Conservation (phyloP, 2,888 invertebrate species). For the Drosophila formosana region DNA sequence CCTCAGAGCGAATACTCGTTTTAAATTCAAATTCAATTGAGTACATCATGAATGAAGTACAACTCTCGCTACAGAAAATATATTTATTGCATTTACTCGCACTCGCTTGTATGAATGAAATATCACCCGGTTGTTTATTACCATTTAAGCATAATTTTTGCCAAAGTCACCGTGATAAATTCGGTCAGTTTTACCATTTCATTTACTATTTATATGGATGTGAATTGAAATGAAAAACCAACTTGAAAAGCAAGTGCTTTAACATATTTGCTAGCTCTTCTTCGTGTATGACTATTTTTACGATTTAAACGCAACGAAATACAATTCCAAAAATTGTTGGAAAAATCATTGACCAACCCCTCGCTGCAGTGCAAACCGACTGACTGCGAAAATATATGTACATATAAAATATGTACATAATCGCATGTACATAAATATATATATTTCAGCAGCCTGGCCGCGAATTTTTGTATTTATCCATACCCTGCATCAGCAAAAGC, state of each 20-base stretch:
- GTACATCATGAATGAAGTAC: background rate
- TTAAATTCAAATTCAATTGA: constrained; percentile 23
- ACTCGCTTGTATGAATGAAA: constrained; percentile 9
- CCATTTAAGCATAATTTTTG: background rate
- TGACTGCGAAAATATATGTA: constrained; percentile 23
- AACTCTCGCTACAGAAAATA: background rate
- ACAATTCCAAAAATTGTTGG: constrained; percentile 48
- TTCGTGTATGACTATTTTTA: constrained; percentile 21
- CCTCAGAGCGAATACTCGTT: constrained; percentile 24
- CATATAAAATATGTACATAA: constrained; percentile 10
- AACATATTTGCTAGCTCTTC: constrained; percentile 20
- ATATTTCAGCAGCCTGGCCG: constrained; percentile 34
- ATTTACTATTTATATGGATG: background rate
- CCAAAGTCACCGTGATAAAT: constrained; percentile 5
- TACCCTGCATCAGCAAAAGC: constrained; percentile 13
- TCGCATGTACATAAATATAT: constrained; percentile 5
- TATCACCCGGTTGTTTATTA: constrained; percentile 11
- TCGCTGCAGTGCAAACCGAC: constrained; percentile 10
- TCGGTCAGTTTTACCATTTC: constrained; percentile 7
- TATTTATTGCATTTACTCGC: background rate
- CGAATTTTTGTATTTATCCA: constrained; percentile 10
- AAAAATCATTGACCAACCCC: constrained; percentile 7
- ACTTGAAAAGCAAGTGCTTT: constrained; percentile 39
- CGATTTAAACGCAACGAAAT: constrained; percentile 48
- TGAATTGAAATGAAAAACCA: constrained; percentile 20